Percentiles rank a stretch among this genome's conserved stretches.
These are phyloP conservation scores for Enteromius treurensis DNA, from an alignment of 2,797 vertebrate species.

Conservation along the genomic window DNA sequence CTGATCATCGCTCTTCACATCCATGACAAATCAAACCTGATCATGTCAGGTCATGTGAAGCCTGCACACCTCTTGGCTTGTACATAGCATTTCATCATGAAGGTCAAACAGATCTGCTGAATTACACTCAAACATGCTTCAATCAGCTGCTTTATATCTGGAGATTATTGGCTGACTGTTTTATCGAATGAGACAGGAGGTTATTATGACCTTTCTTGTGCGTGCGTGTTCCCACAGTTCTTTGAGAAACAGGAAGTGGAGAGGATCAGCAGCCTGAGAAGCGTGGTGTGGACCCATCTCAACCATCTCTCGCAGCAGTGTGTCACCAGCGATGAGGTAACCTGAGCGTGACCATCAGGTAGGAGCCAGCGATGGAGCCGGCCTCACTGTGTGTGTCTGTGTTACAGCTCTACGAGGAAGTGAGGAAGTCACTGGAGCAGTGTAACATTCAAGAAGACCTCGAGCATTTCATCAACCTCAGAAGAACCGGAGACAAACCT, in stretches of 20 bases:
- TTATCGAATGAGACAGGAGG: background rate
- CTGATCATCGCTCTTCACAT: background rate
- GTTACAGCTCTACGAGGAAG: slow-evolving; percentile 90
- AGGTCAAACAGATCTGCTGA: background rate
- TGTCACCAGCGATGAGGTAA: slow-evolving; percentile 88
- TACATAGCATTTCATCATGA: background rate
- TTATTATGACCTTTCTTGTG: background rate
- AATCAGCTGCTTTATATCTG: background rate
- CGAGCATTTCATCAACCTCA: slow-evolving; percentile 87
- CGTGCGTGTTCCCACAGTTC: slow-evolving; percentile 71
- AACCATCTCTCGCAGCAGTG: slow-evolving; percentile 93
- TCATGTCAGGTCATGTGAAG: slow-evolving; percentile 8
- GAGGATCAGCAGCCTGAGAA: slow-evolving; percentile 87
- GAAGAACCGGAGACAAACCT: slow-evolving; percentile 84
- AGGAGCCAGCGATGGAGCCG: background rate
- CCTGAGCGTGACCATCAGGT: background rate
- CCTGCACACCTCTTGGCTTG: background rate
- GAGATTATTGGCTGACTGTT: background rate
- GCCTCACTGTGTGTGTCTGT: slow-evolving; percentile 32
- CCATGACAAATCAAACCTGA: background rate
- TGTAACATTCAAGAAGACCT: slow-evolving; percentile 91
- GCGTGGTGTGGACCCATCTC: slow-evolving; percentile 88
- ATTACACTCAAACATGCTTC: background rate
- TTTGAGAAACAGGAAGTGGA: slow-evolving; percentile 90
- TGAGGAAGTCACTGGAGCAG: slow-evolving; percentile 89